A percentile compares a stretch with the other conserved stretches of the same genome.
Conservation (phyloP, 1,140 invertebrate genomes). For the Drosophila nigromelanica region DNA sequence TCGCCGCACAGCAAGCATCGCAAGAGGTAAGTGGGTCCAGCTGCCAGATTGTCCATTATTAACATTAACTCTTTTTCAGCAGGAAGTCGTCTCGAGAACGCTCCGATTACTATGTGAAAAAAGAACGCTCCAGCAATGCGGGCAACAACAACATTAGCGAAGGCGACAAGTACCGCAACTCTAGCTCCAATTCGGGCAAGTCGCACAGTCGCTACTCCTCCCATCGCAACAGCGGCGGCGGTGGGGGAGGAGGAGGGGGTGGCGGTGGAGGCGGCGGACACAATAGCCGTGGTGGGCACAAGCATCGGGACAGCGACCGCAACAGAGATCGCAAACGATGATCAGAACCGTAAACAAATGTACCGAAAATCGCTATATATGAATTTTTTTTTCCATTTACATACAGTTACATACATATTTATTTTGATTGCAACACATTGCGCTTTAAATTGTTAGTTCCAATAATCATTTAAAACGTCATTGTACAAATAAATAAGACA, state of each 20-base stretch:
- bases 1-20: slow-evolving; percentile 82
- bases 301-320: slow-evolving; percentile 73
- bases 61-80: no score
- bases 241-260: slow-evolving; percentile 20
- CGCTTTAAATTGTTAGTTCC: slow-evolving; percentile 21
- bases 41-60: background rate
- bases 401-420: slow-evolving; percentile 18
- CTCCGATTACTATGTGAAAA: slow-evolving; percentile 74
- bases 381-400: slow-evolving; percentile 16
- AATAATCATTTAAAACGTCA: slow-evolving; percentile 6
- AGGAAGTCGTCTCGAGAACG: slow-evolving; percentile 73
- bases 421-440: slow-evolving; percentile 22
- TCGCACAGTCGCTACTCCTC: slow-evolving; percentile 63
- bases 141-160: slow-evolving; percentile 56
- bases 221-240: slow-evolving; percentile 51
- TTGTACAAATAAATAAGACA: slow-evolving; percentile 14
- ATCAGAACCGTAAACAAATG: background rate
- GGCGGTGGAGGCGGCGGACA: slow-evolving; percentile 22
- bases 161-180: slow-evolving; percentile 71
- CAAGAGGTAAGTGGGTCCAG: slow-evolving; percentile 58
- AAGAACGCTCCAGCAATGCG: slow-evolving; percentile 62
- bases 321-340: slow-evolving; percentile 80
- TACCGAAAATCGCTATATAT: background rate
- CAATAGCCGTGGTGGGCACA: slow-evolving; percentile 61
- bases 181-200: slow-evolving; percentile 65